Evolutionary conservation across 2,797 vertebrate species (phyloP).

Genomic region (Microchirus variegatus): DNA sequence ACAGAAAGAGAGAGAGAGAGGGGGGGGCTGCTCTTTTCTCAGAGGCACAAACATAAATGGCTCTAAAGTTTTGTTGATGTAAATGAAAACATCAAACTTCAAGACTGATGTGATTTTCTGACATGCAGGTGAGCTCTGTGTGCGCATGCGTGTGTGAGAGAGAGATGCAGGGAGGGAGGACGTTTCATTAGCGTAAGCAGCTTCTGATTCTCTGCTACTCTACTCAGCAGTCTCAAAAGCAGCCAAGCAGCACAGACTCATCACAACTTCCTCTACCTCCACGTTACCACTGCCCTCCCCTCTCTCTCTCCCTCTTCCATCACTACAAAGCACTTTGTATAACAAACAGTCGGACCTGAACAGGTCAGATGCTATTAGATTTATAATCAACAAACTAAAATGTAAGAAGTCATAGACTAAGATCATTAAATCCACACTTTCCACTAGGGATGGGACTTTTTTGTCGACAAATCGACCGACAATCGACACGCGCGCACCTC

Average conservation of each 20-base stretch:
- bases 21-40: too few species aligned
- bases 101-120: not conserved
- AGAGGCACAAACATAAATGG: not conserved
- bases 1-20: not conserved
- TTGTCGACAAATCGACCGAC: too few species aligned
- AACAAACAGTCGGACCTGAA: constrained; percentile 9
- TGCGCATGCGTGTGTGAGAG: not conserved
- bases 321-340: constrained; percentile 2
- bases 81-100: not conserved
- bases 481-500: too few species aligned
- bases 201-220: constrained; percentile 53
- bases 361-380: constrained; percentile 14
- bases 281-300: not conserved
- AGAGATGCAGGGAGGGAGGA: not conserved
- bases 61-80: not conserved
- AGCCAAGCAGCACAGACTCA: constrained; percentile 5
- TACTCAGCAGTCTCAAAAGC: constrained; percentile 30
- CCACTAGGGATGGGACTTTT: too few species aligned
- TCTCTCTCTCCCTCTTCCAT: not conserved
- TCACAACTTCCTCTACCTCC: not conserved
- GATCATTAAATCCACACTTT: too few species aligned
- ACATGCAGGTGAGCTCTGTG: not conserved
- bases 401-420: too few species aligned
- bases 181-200: constrained; percentile 52
- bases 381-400: too few species aligned